Conservation (phyloP, 2,888 invertebrate genomes). For the Crossocerus cetratus region DNA sequence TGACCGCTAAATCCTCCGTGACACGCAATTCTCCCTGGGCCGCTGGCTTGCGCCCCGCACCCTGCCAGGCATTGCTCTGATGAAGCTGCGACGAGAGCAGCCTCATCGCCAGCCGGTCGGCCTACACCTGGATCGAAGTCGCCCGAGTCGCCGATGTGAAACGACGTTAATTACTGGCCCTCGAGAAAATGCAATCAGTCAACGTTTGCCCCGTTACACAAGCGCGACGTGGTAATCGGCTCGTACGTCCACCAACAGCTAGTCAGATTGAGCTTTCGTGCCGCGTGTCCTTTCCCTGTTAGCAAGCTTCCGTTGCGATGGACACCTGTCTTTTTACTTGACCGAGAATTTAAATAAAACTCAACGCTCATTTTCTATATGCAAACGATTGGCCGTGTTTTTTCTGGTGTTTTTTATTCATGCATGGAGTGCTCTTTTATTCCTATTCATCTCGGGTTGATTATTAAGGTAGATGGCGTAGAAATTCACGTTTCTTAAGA, state of each 20-base stretch:
- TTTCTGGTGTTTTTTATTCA: too few relatives aligned
- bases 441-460: too few relatives aligned
- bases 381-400: too few relatives aligned
- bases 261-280: conserved; percentile 43
- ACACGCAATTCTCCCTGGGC: too few relatives aligned
- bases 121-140: conserved; percentile 16
- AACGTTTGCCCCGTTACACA: conserved; percentile 36
- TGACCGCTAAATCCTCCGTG: too few relatives aligned
- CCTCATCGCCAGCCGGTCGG: neutral
- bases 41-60: too few relatives aligned
- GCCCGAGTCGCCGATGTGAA: conserved; percentile 30
- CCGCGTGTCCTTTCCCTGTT: neutral
- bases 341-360: too few relatives aligned
- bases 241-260: conserved; percentile 45
- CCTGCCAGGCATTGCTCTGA: neutral
- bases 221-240: conserved; percentile 36
- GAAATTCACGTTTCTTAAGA: too few relatives aligned
- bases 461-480: too few relatives aligned
- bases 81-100: conserved; percentile 1
- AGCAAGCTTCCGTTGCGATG: neutral
- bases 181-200: conserved; percentile 58
- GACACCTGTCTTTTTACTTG: neutral
- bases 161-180: conserved; percentile 49
- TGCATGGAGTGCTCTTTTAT: too few relatives aligned
- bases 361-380: too few relatives aligned